These are phyloP conservation scores for Sarcophaga peregrina DNA, from an alignment of 1,140 invertebrate species.

Conservation along the genomic window DNA sequence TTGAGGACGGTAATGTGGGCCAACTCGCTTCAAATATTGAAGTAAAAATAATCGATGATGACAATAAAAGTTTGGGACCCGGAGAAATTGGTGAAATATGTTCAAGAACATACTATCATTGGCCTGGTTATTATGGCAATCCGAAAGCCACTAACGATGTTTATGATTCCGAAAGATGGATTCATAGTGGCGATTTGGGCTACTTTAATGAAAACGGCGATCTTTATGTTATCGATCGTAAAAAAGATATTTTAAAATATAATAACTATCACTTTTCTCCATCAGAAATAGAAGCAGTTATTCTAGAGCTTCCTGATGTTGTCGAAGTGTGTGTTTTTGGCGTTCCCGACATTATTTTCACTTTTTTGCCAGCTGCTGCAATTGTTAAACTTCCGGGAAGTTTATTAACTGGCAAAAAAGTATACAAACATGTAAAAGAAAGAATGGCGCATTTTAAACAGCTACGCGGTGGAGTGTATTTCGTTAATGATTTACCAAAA, in stretches of 20 bases:
- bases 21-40: conserved; percentile 17
- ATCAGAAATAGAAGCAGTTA: conserved; percentile 53
- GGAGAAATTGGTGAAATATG: conserved; percentile 47
- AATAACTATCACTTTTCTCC: conserved; percentile 57
- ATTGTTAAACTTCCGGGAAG: conserved; percentile 46
- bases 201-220: conserved; percentile 69
- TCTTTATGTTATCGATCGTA: conserved; percentile 71
- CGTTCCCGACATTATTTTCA: conserved; percentile 46
- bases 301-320: conserved; percentile 51
- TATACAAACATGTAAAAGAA: conserved; percentile 45
- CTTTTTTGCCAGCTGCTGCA: conserved; percentile 53
- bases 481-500: conserved; percentile 52
- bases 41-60: conserved; percentile 56
- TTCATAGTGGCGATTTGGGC: conserved; percentile 75
- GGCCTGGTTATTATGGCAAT: conserved; percentile 56
- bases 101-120: conserved; percentile 6
- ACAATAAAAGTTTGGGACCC: conserved; percentile 41
- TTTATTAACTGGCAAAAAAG: conserved; percentile 45
- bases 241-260: conserved; percentile 72
- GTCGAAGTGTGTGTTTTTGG: conserved; percentile 56
- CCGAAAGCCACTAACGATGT: conserved; percentile 40
- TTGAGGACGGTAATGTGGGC: conserved; percentile 18
- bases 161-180: conserved; percentile 69
- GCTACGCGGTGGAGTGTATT: conserved; percentile 60
- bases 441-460: conserved; percentile 47